Percentiles rank a stretch among this genome's conserved stretches.
These are phyloP conservation scores for Ophion ventricosus DNA, from an alignment of 2,888 invertebrate genomes.

Conservation along the genomic window DNA sequence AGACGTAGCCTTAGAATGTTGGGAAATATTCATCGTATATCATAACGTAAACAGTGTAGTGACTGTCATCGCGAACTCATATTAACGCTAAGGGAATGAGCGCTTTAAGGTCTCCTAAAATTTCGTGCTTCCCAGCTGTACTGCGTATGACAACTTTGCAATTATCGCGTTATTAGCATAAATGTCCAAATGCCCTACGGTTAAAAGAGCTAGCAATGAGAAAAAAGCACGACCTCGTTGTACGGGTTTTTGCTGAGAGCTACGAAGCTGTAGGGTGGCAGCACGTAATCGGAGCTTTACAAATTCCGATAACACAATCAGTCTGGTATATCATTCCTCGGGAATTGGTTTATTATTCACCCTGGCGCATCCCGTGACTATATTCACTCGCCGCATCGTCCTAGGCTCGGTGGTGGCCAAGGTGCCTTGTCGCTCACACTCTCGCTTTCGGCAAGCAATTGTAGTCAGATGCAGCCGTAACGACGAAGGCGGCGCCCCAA, in stretches of 20 bases:
- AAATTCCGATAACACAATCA: constrained; percentile 52
- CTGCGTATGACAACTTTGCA: neutral
- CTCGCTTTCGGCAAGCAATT: constrained; percentile 65
- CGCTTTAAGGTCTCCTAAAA: neutral
- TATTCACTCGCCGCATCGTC: constrained; percentile 27
- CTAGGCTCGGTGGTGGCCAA: constrained; percentile 16
- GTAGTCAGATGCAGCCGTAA: constrained; percentile 73
- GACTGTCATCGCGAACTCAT: neutral
- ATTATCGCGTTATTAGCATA: neutral
- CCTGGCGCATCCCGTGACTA: constrained; percentile 26
- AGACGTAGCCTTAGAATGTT: neutral
- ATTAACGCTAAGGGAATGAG: neutral
- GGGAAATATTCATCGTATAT: neutral
- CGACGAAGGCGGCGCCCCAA: constrained; percentile 56
- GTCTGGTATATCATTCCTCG: constrained; percentile 66
- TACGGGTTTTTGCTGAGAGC: neutral
- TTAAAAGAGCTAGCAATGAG: neutral
- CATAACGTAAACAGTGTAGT: neutral
- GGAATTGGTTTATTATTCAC: constrained; percentile 77
- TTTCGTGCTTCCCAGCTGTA: neutral
- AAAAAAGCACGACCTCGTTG: constrained; percentile 11
- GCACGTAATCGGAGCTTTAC: constrained; percentile 24
- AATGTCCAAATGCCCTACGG: neutral
- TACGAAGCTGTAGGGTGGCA: neutral
- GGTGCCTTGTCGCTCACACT: constrained; percentile 46